These are phyloP conservation scores for Marmota flaviventris DNA, from an alignment of 2,113 vertebrate species.

Conservation along the genomic window DNA sequence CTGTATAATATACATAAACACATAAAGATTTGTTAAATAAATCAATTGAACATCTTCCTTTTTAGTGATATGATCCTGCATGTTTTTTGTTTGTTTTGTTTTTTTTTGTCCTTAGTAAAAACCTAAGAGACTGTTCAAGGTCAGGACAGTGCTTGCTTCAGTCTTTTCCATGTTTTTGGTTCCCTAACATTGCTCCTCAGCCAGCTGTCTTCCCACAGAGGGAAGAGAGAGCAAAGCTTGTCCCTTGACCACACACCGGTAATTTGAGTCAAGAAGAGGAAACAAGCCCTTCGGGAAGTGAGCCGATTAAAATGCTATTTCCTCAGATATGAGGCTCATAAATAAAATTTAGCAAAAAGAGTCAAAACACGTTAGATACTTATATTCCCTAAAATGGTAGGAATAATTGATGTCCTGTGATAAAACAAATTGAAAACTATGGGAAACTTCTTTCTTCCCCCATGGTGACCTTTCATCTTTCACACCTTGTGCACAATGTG, in stretches of 20 bases:
- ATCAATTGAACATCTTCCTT: background rate
- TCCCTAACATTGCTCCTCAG: background rate
- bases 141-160: background rate
- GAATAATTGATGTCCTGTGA: background rate
- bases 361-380: background rate
- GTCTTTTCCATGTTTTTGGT: background rate
- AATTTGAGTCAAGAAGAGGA: conserved; percentile 69
- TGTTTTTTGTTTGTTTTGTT: background rate
- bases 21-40: background rate
- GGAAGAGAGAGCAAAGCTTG: background rate
- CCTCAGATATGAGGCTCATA: conserved; percentile 67
- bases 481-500: background rate
- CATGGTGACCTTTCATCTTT: background rate
- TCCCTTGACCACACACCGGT: background rate
- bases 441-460: background rate
- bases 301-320: conserved; percentile 74
- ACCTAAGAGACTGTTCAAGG: background rate
- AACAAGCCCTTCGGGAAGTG: conserved; percentile 71
- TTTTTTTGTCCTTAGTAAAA: background rate
- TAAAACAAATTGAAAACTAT: conserved; percentile 49
- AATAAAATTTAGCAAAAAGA: conserved; percentile 62
- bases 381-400: background rate
- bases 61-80: background rate
- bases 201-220: background rate
- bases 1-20: background rate